Evolutionary conservation across 2,797 vertebrate genomes (phyloP).

Genomic region (Poeciliopsis turneri): DNA sequence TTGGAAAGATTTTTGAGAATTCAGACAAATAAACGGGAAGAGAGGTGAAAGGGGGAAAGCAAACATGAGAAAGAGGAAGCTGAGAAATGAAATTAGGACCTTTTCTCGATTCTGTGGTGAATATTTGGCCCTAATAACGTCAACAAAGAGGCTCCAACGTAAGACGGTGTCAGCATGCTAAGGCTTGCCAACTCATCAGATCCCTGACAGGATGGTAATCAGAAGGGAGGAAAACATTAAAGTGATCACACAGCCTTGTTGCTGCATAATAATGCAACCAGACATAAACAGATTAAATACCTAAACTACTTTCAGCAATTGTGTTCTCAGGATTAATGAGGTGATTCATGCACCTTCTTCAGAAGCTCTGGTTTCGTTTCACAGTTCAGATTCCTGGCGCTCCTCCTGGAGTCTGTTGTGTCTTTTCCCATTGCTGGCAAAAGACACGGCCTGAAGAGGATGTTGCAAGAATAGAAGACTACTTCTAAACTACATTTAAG

Average conservation of each 20-base stretch:
- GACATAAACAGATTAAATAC: slow-evolving; percentile 8
- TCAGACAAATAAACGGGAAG: slow-evolving; percentile 20
- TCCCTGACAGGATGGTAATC: slow-evolving; percentile 36
- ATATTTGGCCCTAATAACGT: neutral
- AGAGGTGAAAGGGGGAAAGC: slow-evolving; percentile 7
- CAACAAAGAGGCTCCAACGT: slow-evolving; percentile 9
- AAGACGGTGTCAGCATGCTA: neutral
- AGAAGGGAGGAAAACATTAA: slow-evolving; percentile 25
- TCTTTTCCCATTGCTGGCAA: neutral
- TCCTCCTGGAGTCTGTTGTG: neutral
- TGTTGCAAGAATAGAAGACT: neutral
- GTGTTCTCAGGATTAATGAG: slow-evolving; percentile 3
- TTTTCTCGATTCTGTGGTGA: neutral
- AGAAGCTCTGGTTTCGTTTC: neutral
- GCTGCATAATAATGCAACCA: slow-evolving; percentile 26
- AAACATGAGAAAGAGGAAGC: neutral
- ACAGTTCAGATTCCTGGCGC: neutral
- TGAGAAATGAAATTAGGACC: neutral
- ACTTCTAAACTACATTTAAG: neutral
- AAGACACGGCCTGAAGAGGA: neutral
- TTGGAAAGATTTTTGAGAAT: slow-evolving; percentile 4
- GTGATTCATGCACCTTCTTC: neutral
- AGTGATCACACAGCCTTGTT: slow-evolving; percentile 32
- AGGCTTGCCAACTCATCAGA: slow-evolving; percentile 39
- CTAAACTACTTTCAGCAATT: neutral